A percentile compares a stretch with the other conserved stretches of the same genome.
These are phyloP conservation scores for Saccostrea cuccullata DNA, from an alignment of 1,140 invertebrate species.

Conservation along the genomic window DNA sequence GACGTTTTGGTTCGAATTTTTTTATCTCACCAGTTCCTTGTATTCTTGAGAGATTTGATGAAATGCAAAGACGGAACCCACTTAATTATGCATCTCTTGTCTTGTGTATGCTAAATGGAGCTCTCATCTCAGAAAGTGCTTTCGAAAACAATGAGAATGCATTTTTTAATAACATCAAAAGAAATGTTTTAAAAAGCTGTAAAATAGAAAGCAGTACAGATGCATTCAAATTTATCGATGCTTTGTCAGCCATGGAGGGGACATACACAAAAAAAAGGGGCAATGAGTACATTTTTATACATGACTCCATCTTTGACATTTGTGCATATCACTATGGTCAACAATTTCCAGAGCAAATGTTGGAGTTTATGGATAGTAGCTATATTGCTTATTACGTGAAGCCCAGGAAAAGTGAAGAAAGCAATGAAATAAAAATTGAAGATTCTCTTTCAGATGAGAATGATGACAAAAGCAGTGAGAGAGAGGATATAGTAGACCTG, in stretches of 20 bases:
- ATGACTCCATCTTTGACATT: neutral
- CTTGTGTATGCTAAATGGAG: neutral
- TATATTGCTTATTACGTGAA: neutral
- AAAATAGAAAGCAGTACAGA: neutral
- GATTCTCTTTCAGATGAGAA: neutral
- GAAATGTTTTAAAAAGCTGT: neutral
- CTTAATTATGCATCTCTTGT: neutral
- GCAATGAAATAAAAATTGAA: neutral
- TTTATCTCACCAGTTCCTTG: neutral
- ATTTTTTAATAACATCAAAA: neutral
- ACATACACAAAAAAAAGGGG: neutral
- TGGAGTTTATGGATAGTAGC: neutral
- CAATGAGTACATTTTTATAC: neutral
- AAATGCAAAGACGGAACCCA: neutral
- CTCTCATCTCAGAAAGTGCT: neutral
- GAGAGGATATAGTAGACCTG: neutral
- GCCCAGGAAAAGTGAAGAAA: neutral
- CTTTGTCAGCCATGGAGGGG: neutral
- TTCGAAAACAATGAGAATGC: neutral
- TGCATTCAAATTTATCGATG: neutral
- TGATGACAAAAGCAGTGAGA: neutral
- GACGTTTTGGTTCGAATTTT: neutral
- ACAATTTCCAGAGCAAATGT: neutral
- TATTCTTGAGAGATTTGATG: neutral
- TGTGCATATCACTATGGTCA: neutral